A percentile compares a stretch with the other conserved stretches of the same genome.
Evolutionary conservation across 2,113 vertebrate genomes (phyloP).

Genomic region (Lophochroa leadbeateri): DNA sequence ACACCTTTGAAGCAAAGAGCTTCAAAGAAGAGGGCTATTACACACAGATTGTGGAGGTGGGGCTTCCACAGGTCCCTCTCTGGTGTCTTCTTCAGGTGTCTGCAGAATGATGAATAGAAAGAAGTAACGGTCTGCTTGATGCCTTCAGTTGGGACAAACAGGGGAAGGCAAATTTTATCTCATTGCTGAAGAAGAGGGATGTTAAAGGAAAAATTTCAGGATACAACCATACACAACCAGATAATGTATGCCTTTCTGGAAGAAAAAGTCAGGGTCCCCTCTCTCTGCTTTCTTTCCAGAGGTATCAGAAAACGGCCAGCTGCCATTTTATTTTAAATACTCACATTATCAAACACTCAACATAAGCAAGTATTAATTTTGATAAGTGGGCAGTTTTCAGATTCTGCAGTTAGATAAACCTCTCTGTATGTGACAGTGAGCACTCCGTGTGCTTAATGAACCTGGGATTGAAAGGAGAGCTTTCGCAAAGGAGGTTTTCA

Average conservation of each 20-base stretch:
- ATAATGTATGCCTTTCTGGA: not conserved
- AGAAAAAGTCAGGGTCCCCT: not conserved
- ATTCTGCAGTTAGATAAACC: not conserved
- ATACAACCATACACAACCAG: not conserved
- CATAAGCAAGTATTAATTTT: not conserved
- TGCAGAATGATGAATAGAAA: not conserved
- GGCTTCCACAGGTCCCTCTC: not conserved
- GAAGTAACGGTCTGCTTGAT: not conserved
- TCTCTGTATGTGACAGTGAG: not conserved
- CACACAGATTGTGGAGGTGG: not conserved
- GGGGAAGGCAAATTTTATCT: not conserved
- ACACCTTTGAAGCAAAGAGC: not conserved
- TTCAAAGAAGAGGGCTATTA: not conserved
- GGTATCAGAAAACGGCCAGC: not conserved
- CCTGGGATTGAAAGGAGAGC: not conserved
- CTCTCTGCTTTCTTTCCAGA: not conserved
- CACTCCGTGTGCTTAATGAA: not conserved
- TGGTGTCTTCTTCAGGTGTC: not conserved
- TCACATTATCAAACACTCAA: not conserved
- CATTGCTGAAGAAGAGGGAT: not conserved
- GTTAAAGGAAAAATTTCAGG: not conserved
- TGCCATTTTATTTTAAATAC: not conserved
- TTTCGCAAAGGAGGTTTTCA: not conserved
- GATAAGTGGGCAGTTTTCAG: not conserved
- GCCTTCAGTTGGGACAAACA: not conserved